These are phyloP conservation scores for Rhopalosiphum maidis DNA, from an alignment of 1,140 invertebrate genomes.

Conservation along the genomic window DNA sequence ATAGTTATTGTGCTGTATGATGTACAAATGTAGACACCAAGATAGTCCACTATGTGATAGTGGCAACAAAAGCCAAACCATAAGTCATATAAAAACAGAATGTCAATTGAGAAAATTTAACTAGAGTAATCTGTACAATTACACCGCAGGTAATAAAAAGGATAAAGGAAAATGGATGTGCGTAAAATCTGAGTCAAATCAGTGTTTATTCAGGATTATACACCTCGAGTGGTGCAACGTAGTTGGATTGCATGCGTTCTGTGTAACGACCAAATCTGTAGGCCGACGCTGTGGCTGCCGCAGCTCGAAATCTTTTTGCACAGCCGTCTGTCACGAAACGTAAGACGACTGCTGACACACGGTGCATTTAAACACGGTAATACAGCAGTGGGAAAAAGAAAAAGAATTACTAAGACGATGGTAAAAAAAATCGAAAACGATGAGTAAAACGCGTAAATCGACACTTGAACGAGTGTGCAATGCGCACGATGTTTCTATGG, in stretches of 20 bases:
- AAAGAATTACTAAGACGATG: background rate
- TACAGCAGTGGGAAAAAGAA: background rate
- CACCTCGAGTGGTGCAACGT: background rate
- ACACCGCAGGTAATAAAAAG: too few relatives aligned
- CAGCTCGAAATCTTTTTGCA: background rate
- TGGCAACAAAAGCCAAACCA: too few relatives aligned
- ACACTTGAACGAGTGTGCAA: background rate
- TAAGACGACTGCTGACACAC: background rate
- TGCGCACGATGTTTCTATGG: background rate
- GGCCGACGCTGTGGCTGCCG: too few relatives aligned
- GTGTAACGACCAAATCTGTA: background rate
- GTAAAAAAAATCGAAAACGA: background rate
- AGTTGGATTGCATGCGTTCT: background rate
- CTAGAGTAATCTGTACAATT: too few relatives aligned
- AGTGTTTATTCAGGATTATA: background rate
- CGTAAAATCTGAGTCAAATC: background rate
- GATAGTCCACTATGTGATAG: too few relatives aligned
- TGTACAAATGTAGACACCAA: too few relatives aligned
- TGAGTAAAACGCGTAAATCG: background rate
- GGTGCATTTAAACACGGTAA: background rate
- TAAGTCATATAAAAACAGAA: too few relatives aligned
- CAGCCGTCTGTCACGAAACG: background rate
- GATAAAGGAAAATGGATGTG: too few relatives aligned
- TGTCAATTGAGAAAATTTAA: too few relatives aligned
- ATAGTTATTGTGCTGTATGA: too few relatives aligned